Evolutionary conservation across 2,797 vertebrate genomes (phyloP), one percentile per base, ranked within the genome.

Genomic region (Podargus strigoides): DNA sequence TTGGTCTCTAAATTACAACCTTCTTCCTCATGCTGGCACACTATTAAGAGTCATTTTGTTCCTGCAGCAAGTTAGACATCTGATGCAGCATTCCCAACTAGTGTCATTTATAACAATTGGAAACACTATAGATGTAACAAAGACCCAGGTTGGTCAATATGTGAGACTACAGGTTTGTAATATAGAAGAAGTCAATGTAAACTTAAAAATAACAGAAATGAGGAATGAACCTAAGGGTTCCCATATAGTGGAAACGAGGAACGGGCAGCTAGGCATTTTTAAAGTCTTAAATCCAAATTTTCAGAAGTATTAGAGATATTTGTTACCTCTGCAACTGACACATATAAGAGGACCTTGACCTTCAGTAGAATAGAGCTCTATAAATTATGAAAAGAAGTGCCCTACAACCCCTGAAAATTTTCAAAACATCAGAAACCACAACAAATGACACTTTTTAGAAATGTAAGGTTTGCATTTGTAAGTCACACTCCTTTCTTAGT

Each of bases 1-100:
- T 93, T 94, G 87, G 92, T 87, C 55, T 82, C 86, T 83, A 94
- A 94, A 95, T 95, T 97, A 92, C 63, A 96, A 82, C 68, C 36
- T 89, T 85, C 88, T 56, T 92, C 37, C 37, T 80, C 70, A 37
- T 12, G 7, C 87, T 96, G 91, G 94, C 93, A 85, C 68, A 34
- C 81, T 85, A 32, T 87, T 82, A 93, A 85, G 63, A 85, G 56
- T 89, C 72, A 90, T 91, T 94, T 91, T 89, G 79, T 91, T 94
- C 89, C 73, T 81, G 69, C 82, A 81, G 19, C 66, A 89, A 77
- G 85, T 63, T 58, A 49, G 27, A 72, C 58, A 77, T 85, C 44
- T 39, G 56, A 85, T 23, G 76, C 59, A 59, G 80, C 23, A 34
- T 46, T 90, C 67, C 55, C 15, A 2, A 37, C 39, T 30, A 49